phyloP scores from a whole-genome alignment of 1,140 invertebrate species.

The Zeugodacus cucurbitae region DNA sequence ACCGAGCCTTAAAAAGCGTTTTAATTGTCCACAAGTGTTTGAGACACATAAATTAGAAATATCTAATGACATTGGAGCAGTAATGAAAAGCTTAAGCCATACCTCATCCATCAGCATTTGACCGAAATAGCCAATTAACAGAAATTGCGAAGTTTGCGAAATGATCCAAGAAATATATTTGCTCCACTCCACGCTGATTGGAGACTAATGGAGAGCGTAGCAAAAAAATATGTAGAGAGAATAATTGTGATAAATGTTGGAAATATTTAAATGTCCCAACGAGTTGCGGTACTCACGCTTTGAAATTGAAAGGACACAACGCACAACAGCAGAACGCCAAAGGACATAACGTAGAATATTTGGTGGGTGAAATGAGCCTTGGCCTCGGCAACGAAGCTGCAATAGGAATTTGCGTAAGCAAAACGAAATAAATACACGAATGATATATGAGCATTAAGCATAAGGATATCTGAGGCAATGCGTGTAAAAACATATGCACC shows the following conservation, averaged over 20 bases:
- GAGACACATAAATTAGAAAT: neutral
- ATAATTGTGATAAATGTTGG: slow-evolving; percentile 13
- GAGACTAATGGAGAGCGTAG: neutral
- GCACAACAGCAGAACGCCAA: slow-evolving; percentile 38
- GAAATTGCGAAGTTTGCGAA: slow-evolving; percentile 34
- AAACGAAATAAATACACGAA: neutral
- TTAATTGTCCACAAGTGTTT: neutral
- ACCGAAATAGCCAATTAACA: slow-evolving; percentile 42
- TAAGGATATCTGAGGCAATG: neutral
- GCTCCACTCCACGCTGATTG: neutral
- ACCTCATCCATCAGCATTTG: slow-evolving; percentile 44
- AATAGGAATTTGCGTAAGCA: slow-evolving; percentile 4
- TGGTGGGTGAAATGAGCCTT: slow-evolving; percentile 41
- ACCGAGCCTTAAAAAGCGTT: neutral
- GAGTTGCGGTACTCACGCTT: neutral
- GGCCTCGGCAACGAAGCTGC: slow-evolving; percentile 27
- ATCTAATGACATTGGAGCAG: neutral
- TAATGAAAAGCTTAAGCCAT: neutral
- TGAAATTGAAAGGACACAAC: slow-evolving; percentile 39
- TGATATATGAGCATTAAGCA: neutral
- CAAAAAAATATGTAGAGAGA: neutral
- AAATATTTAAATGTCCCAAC: neutral
- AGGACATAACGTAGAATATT: slow-evolving; percentile 40
- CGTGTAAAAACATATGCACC: neutral
- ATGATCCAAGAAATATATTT: slow-evolving; percentile 42